Percentiles rank a stretch among this genome's conserved stretches.
phyloP scores from a whole-genome alignment of 2,888 invertebrate genomes.

The Hipparchia sbordonii region DNA sequence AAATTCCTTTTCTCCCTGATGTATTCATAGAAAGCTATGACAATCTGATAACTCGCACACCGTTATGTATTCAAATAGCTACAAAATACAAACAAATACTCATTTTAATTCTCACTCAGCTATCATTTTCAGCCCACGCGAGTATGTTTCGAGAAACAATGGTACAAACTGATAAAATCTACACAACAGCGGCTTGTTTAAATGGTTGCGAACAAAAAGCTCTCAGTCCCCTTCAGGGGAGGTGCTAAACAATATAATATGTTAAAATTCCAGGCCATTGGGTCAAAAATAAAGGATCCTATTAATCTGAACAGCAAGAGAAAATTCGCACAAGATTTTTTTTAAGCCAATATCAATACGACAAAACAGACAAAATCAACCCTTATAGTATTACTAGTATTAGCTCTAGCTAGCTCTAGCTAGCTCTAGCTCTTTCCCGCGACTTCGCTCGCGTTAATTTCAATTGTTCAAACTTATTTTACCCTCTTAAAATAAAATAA shows the following conservation, averaged over 20 bases:
- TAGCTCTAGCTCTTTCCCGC: too few species aligned
- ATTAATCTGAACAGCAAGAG: too few species aligned
- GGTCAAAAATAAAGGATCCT: neutral
- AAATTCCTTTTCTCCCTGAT: neutral
- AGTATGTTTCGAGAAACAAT: conserved; percentile 36
- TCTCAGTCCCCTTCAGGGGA: neutral
- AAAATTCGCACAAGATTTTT: neutral
- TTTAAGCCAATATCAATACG: too few species aligned
- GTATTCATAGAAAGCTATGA: conserved; percentile 1
- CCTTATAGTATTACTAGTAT: too few species aligned
- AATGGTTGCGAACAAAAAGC: conserved; percentile 38
- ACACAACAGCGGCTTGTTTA: conserved; percentile 39
- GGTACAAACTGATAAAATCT: conserved; percentile 43
- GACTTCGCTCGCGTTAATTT: too few species aligned
- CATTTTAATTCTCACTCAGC: conserved; percentile 29
- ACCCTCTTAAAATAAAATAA: too few species aligned
- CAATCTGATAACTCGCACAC: neutral
- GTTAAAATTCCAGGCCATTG: neutral
- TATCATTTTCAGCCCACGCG: conserved; percentile 26
- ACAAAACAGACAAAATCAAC: too few species aligned
- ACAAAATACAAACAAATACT: conserved; percentile 12
- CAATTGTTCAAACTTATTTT: too few species aligned
- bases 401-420: too few species aligned
- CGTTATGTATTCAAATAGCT: conserved; percentile 4
- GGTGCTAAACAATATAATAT: neutral